Evolutionary conservation across 2,113 vertebrate species (phyloP), one percentile per base, ranked within the genome.

Genomic region (Pseudopipra pipra): DNA sequence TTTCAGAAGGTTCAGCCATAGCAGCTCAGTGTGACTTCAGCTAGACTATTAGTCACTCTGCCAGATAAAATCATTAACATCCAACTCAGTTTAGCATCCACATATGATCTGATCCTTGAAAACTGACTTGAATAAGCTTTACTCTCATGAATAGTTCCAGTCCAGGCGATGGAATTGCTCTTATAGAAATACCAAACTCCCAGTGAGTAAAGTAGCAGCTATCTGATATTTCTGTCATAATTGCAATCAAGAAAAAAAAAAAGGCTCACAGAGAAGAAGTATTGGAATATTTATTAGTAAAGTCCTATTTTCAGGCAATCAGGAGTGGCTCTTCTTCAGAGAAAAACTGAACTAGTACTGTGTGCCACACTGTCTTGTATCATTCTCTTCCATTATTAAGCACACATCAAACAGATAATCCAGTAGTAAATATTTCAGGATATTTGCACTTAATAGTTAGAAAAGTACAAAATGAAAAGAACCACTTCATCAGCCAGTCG

Each of bases 91-190:
- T 61, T 85, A 68, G 8, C 39, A 87, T 65, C 14, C 67, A 52
- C 20, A 84, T 96, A 97, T 46, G 46, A 97, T 94, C 88, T 46
- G 79, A 96, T 96, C 92, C 97, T 97, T 97, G 95, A 54, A 80
- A 97, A 98, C 97, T 95, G 87, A 65, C 61, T 87, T 83, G 65
- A 88, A 86, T 74, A 91, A 92, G 52, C 78, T 82, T 88, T 51
- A 68, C 15, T 89, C 12, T 71, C 31, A 72, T 28, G 39, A 94
- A 56, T 3, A 24, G n/a, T 58, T 65, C 49, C 23, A 56, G 16
- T 58, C 44, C 54, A 71, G 37, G 35, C 76, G 91, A 28, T 14
- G 7, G 37, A 67, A 85, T 10, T 88, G 54, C 65, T 90, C 28
- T 72, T 62, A 39, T 6, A 91, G 58, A 90, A 85, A 89, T 37